Evolutionary conservation across 1,140 invertebrate species (phyloP), one percentile per base, ranked within the genome.

Genomic region (Rhagoletis zephyria): DNA sequence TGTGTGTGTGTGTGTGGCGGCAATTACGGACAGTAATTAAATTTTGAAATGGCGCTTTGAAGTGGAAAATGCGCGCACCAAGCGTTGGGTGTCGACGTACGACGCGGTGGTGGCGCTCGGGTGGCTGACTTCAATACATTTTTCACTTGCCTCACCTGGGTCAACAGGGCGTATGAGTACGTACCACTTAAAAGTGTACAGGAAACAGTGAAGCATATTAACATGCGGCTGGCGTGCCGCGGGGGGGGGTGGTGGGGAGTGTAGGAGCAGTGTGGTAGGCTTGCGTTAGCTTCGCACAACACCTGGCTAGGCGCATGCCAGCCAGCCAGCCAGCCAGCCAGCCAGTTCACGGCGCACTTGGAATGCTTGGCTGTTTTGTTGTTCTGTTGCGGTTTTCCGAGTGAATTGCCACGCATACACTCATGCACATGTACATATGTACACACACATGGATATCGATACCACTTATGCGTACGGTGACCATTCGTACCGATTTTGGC

Each of bases 1-100:
- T 81, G 16, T 74, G 42, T 67, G 30, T 77, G 74, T 6, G 74
- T 19, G 74, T 81, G 74, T 19, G 74, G 5, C 74, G 2, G 48
- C 48, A 81, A 81, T 81, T 81, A 81, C 48, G 74, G 48, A 81
- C 74, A 81, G 74, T 81, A 81, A 81, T 56, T 81, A 81, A 81
- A 81, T 81, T 81, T 81, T 81, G 74, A 81, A 81, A 51, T n/a
- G 74, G 48, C 56, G 48, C 74, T 81, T 81, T 81, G 74, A 81
- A 51, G 74, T 81, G 74, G 74, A 81, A 81, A 81, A 59, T 81
- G 74, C 74, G 74, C 16, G 48, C 12, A 51, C 16, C 5, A n/a
- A 81, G 74, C 48, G 48, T n/a, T 81, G 16, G 74, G 16, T 30
- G 30, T 30, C 30, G 30, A 30, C 30, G 30, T 30, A 30, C 30